Base-by-base conservation (phyloP, 2,888 invertebrate species). In the Brachyopa scutellaris region DNA sequence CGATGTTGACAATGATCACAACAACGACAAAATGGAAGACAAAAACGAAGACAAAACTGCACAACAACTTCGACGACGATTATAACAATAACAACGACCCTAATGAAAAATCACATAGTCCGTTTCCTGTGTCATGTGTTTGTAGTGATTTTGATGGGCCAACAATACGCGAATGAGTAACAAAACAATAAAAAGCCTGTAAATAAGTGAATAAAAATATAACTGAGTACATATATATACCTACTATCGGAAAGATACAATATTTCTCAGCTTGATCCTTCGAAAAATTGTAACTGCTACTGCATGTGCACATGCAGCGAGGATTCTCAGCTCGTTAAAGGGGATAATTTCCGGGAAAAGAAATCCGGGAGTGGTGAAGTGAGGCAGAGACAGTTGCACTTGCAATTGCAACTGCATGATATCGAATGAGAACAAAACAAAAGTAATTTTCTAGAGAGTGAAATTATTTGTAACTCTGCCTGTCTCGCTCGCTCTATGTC, bases 261-360 rank as follows among this genome's bases (percentile, higher is more conserved):
- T 40, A 19, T 40, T 9, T 40, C 29, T 15, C 45, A 38, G 7
- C 49, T 17, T 11, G 29, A 26, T 9, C 38, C 33, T 55, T 26
- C 23, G 17, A 55, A 23, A 40, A 51, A 21, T 38, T 3, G 19
- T 8, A 55, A n/a, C n/a, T n/a, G n/a, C n/a, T n/a, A n/a, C n/a
- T n/a, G n/a, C n/a, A n/a, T n/a, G n/a, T 55, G 67, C 53, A 55
- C 59, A 53, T 53, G 69, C 38, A 62, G 15, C 36, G 33, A 57
- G 19, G 51, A 21, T 51, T 26, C 66, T 9, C 15, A 15, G 47
- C 38, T 51, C 42, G 42, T 64, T 49, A 72, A 45, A 45, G 33
- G 45, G 64, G 72, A 78, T 72, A 72, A 72, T 78, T 66, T 72
- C 51, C 78, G 66, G 78, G 72, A 78, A 72, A 78, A 78, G 78